Evolutionary conservation across 2,888 invertebrate genomes (phyloP), one percentile per base, ranked within the genome.

Genomic region (Epinotia demarniana): DNA sequence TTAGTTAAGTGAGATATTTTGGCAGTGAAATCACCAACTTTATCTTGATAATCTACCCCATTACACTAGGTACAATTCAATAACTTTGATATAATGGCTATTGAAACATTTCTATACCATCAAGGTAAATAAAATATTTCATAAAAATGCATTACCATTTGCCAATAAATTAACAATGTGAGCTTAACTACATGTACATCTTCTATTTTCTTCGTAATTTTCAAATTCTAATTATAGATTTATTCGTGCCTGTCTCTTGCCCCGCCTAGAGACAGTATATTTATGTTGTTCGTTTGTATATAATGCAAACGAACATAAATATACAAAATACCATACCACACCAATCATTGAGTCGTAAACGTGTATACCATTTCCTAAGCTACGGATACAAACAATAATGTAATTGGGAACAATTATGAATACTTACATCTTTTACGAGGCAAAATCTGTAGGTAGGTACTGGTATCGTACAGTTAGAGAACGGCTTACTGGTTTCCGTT

Each of bases 271-370:
- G 53, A 53, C 53, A 13, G 53, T n/a, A n/a, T n/a, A n/a, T n/a
- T n/a, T n/a, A n/a, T n/a, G n/a, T n/a, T n/a, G n/a, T n/a, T n/a
- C n/a, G n/a, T n/a, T n/a, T n/a, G n/a, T n/a, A n/a, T 27, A 49
- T 1, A 64, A 64, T 27, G 49, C 46, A 64, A 16, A 49, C 16
- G 4, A 49, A 11, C 23, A 23, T n/a, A 49, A 23, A n/a, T n/a
- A 23, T 23, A 64, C 33, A 23, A 63, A 18, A 49, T 49, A 46
- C 64, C 9, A n/a, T 49, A 46, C 3, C 3, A 23, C 49, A 27
- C 49, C n/a, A 64, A 49, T 27, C 16, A 64, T 49, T 23, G 12
- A 64, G 49, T 64, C 49, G 64, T 64, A 64, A 63, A 46, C 63
- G 5, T 39, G 27, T 46, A 63, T 19, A 4, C 9, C 23, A 64